These are phyloP conservation scores for Rhingia rostrata DNA, from an alignment of 2,888 invertebrate genomes.

Conservation along the genomic window DNA sequence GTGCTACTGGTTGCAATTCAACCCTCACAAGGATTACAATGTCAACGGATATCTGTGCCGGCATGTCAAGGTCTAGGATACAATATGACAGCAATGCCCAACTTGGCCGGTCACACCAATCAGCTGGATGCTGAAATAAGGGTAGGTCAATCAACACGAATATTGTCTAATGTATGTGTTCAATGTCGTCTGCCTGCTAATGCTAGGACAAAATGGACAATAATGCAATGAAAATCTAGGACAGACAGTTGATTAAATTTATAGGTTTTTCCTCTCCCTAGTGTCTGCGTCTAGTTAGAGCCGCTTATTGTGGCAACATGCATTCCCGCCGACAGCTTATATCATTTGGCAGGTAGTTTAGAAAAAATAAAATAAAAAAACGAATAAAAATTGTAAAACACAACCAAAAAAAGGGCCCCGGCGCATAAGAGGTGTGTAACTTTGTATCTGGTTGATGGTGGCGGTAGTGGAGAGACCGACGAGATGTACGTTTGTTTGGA, in stretches of 20 bases:
- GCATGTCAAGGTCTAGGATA: conserved; percentile 92
- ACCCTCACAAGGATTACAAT: conserved; percentile 84
- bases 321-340: conserved; percentile 2
- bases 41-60: conserved; percentile 91
- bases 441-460: conserved; percentile 6
- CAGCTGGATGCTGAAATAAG: conserved; percentile 91
- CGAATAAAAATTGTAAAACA: conserved; percentile 17
- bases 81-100: conserved; percentile 93
- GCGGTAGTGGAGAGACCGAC: background rate
- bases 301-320: conserved; percentile 11
- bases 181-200: background rate
- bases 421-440: conserved; percentile 5
- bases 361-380: background rate
- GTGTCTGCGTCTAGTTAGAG: conserved; percentile 1
- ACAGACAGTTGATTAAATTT: conserved; percentile 28
- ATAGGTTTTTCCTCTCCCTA: conserved; percentile 8
- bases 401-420: conserved; percentile 31
- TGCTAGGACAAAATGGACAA: background rate
- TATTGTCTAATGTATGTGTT: background rate
- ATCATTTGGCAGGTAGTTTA: conserved; percentile 61
- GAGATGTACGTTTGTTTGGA: conserved; percentile 45
- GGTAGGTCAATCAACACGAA: conserved; percentile 84
- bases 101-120: conserved; percentile 91
- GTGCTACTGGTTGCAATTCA: conserved; percentile 53
- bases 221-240: background rate